Evolutionary conservation across 2,113 vertebrate genomes (phyloP).

Genomic region (Pteropus alecto): DNA sequence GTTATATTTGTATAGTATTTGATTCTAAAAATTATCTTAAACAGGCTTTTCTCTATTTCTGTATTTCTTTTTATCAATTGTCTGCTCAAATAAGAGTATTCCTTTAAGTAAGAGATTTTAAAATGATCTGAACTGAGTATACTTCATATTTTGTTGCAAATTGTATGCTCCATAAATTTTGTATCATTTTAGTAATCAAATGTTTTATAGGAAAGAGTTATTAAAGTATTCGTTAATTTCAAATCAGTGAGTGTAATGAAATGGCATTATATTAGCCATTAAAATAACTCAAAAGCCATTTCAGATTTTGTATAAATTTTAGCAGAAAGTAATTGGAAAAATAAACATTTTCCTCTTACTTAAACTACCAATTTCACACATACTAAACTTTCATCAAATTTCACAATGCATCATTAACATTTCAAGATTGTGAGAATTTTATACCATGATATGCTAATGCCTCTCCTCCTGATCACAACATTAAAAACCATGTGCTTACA

Average conservation of each 20-base stretch:
- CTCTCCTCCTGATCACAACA: background rate
- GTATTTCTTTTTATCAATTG: background rate
- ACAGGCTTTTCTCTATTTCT: background rate
- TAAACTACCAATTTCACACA: background rate
- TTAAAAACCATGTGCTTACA: background rate
- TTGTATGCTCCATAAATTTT: background rate
- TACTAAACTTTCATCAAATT: constrained; percentile 9
- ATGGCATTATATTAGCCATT: background rate
- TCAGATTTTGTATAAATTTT: background rate
- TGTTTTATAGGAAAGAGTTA: background rate
- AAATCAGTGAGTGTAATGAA: background rate
- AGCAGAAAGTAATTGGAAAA: background rate
- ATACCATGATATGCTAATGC: background rate
- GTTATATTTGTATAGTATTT: background rate
- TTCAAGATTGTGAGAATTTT: background rate
- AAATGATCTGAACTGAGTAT: background rate
- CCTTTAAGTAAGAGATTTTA: background rate
- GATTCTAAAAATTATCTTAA: background rate
- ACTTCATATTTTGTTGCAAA: background rate
- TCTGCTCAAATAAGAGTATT: background rate
- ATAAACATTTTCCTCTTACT: background rate
- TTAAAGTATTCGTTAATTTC: background rate
- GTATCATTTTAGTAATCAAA: background rate
- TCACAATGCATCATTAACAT: background rate
- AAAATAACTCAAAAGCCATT: background rate